Conservation (phyloP, 2,888 invertebrate species). For the Cantharis nigra region DNA sequence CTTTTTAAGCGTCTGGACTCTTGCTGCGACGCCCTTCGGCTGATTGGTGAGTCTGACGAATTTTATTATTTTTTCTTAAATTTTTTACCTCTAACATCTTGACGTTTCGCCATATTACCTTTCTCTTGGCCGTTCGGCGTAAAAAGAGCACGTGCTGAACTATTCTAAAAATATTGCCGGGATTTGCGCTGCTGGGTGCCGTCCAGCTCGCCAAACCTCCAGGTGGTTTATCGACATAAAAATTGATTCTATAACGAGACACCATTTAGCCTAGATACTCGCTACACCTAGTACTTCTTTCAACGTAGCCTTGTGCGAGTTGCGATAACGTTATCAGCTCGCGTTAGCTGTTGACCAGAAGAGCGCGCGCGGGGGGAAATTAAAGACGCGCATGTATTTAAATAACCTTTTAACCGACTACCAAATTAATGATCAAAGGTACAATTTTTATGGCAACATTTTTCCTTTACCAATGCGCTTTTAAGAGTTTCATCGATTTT, state of each 20-base stretch:
- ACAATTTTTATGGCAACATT: background rate
- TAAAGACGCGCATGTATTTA: constrained; percentile 14
- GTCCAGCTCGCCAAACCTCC: background rate
- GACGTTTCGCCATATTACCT: background rate
- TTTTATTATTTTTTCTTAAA: background rate
- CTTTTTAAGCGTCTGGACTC: constrained; percentile 27
- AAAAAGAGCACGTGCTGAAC: constrained; percentile 10
- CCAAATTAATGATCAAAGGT: background rate
- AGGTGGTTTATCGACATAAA: constrained; percentile 6
- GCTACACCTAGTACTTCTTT: constrained; percentile 19
- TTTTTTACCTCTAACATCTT: constrained; percentile 2
- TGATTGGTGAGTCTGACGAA: constrained; percentile 17
- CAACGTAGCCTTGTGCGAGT: constrained; percentile 20
- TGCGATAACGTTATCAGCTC: constrained; percentile 29
- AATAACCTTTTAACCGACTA: background rate
- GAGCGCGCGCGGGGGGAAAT: constrained; percentile 13
- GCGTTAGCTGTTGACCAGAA: constrained; percentile 18
- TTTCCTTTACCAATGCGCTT: background rate
- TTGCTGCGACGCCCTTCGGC: constrained; percentile 20
- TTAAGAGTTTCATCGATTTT: constrained; percentile 17
- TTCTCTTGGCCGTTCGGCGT: background rate
- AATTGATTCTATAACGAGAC: background rate
- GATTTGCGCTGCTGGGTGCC: constrained; percentile 10
- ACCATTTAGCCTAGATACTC: background rate
- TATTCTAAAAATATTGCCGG: constrained; percentile 23